Conservation (phyloP, 2,888 invertebrate genomes). For the Corbicula japonica region DNA sequence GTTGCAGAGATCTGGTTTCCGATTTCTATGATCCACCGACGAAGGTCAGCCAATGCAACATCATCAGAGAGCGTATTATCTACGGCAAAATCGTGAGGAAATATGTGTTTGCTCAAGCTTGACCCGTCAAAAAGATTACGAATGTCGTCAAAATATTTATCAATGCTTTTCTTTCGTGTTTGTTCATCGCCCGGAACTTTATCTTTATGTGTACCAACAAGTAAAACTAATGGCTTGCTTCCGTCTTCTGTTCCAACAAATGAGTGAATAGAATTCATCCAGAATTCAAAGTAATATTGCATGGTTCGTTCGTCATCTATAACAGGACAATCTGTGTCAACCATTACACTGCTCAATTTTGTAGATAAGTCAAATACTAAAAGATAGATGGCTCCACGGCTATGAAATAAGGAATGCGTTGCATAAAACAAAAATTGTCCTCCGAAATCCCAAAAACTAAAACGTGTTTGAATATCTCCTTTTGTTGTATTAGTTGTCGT, state of each 20-base stretch:
- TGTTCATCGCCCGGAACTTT: background rate
- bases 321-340: no score
- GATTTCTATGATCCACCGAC: background rate
- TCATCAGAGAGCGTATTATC: background rate
- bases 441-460: no score
- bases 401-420: no score
- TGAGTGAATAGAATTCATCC: constrained; percentile 7
- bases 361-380: no score
- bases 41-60: background rate
- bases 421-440: no score
- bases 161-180: background rate
- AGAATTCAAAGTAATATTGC: background rate
- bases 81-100: background rate
- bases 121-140: background rate
- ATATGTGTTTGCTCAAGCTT: background rate
- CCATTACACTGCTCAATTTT: no score
- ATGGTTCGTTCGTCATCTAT: no score
- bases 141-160: background rate
- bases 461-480: no score
- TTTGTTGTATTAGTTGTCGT: no score
- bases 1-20: background rate
- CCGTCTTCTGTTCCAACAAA: background rate
- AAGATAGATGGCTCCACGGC: no score
- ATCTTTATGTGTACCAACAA: background rate
- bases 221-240: background rate